phyloP scores from a whole-genome alignment of 2,888 invertebrate genomes.

The Erynnis tages region DNA sequence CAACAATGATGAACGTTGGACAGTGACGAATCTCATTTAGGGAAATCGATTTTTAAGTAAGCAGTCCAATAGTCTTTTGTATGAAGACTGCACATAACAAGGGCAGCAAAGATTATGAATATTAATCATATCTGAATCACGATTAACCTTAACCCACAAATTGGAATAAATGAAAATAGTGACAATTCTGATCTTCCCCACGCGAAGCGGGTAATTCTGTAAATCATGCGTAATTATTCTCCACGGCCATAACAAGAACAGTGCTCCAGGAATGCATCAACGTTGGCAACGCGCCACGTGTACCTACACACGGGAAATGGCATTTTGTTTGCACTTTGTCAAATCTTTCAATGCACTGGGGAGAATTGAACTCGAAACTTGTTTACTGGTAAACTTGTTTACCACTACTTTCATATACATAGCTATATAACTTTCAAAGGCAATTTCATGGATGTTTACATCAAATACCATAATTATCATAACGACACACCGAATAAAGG shows the following conservation, averaged over 20 bases:
- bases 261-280: slow-evolving; percentile 50
- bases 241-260: slow-evolving; percentile 50
- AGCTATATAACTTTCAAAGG: no score
- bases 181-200: slow-evolving; percentile 10
- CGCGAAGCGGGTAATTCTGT: slow-evolving; percentile 42
- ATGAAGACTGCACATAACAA: no score
- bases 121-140: background rate
- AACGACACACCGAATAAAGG: no score
- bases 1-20: slow-evolving; percentile 8
- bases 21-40: background rate
- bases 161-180: slow-evolving; percentile 16
- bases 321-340: slow-evolving; percentile 56
- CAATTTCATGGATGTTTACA: no score
- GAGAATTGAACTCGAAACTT: slow-evolving; percentile 14
- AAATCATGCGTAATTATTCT: slow-evolving; percentile 40
- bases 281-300: slow-evolving; percentile 59
- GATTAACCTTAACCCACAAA: slow-evolving; percentile 32
- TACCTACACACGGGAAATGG: slow-evolving; percentile 46
- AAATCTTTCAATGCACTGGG: slow-evolving; percentile 42
- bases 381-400: slow-evolving; percentile 1
- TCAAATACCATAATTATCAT: no score
- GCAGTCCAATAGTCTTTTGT: no score
- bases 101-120: no score
- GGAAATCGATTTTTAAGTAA: no score
- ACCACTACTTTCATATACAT: no score